A percentile compares a stretch with the other conserved stretches of the same genome.
These are phyloP conservation scores for Cladopsammia gracilis DNA, from an alignment of 64 coral and sea anemone species.

Conservation along the genomic window DNA sequence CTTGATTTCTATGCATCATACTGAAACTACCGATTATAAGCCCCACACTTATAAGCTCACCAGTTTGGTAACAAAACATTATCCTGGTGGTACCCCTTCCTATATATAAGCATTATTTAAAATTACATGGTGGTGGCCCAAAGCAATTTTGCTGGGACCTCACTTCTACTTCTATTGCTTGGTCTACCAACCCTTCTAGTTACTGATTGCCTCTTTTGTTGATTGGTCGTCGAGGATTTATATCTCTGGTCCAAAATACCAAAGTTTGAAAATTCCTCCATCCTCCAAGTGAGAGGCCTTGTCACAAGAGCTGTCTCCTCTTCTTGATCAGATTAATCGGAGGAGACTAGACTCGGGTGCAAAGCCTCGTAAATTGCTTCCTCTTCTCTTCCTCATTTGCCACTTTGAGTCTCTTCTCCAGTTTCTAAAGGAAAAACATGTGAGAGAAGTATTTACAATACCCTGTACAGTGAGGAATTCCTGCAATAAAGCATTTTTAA, in stretches of 20 bases:
- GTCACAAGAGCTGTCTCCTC: background rate
- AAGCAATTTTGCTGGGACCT: background rate
- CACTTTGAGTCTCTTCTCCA: background rate
- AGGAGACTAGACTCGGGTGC: background rate
- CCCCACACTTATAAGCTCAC: no score
- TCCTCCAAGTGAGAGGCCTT: slow-evolving; percentile 15
- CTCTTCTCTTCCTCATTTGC: background rate
- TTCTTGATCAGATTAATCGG: background rate
- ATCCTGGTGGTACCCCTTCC: no score
- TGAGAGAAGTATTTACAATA: background rate
- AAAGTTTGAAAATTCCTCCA: background rate
- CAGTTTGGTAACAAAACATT: no score
- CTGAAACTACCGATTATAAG: no score
- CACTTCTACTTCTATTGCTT: background rate
- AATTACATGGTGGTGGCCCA: background rate
- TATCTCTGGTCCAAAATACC: background rate
- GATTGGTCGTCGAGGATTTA: background rate
- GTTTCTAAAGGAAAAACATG: background rate
- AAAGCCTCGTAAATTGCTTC: background rate
- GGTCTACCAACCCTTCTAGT: slow-evolving; percentile 1
- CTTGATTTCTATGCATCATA: no score
- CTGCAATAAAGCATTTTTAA: background rate
- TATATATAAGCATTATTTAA: no score
- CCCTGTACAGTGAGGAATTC: background rate
- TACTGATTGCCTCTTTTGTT: slow-evolving; percentile 12